A percentile compares a stretch with the other conserved stretches of the same genome.
Evolutionary conservation across 2,797 vertebrate genomes (phyloP).

Genomic region (Microchirus variegatus): DNA sequence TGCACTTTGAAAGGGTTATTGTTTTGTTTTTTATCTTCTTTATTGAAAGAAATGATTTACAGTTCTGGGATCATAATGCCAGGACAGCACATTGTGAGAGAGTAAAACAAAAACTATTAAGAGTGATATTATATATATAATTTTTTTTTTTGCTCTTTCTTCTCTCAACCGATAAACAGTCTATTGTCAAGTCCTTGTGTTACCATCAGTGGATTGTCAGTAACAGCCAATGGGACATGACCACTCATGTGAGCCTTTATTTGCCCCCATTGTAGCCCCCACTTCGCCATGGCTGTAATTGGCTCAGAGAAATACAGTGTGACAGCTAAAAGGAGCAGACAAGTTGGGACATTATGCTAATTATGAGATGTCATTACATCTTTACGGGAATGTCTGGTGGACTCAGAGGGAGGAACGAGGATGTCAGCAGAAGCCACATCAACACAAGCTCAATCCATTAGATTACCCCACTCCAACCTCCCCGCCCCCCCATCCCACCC

Average conservation of each 20-base stretch:
- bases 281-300: slow-evolving; percentile 61
- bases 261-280: slow-evolving; percentile 45
- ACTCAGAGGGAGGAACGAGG: slow-evolving; percentile 54
- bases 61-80: background rate
- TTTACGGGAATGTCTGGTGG: slow-evolving; percentile 77
- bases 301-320: slow-evolving; percentile 76
- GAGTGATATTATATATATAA: background rate
- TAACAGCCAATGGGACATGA: slow-evolving; percentile 59
- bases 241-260: slow-evolving; percentile 58
- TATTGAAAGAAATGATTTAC: background rate
- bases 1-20: background rate
- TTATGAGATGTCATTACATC: slow-evolving; percentile 81
- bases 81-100: too few relatives aligned
- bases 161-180: slow-evolving; percentile 27
- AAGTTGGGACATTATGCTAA: slow-evolving; percentile 83
- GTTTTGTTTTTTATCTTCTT: background rate
- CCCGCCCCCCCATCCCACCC: background rate
- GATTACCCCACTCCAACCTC: slow-evolving; percentile 21
- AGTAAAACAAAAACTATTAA: background rate
- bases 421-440: slow-evolving; percentile 58
- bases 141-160: slow-evolving; percentile 7
- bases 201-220: slow-evolving; percentile 50
- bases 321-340: slow-evolving; percentile 81
- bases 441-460: slow-evolving; percentile 62
- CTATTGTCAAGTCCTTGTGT: slow-evolving; percentile 48